phyloP scores from a whole-genome alignment of 2,888 invertebrate species.

The Glaucopsyche alexis region DNA sequence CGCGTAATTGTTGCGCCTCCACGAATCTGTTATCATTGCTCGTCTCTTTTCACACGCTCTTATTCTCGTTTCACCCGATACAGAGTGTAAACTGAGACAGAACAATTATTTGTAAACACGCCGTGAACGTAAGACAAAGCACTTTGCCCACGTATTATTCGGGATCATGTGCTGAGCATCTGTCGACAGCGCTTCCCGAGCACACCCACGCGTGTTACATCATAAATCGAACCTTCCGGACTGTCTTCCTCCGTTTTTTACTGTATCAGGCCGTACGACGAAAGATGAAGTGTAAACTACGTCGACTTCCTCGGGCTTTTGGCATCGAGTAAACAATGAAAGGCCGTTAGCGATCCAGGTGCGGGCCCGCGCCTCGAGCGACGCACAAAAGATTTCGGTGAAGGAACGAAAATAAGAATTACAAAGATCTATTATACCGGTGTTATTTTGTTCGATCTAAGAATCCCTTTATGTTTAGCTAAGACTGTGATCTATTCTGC shows the following conservation, averaged over 20 bases:
- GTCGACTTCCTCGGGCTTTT: constrained; percentile 68
- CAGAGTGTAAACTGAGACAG: constrained; percentile 49
- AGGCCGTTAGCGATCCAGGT: constrained; percentile 60
- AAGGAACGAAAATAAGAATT: constrained; percentile 63
- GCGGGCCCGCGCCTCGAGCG: constrained; percentile 62
- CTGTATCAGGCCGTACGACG: constrained; percentile 64
- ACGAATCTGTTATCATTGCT: constrained; percentile 63
- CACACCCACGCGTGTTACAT: constrained; percentile 59
- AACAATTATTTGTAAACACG: constrained; percentile 54
- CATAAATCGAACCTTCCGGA: constrained; percentile 77
- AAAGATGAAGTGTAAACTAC: constrained; percentile 75
- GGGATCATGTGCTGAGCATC: constrained; percentile 67
- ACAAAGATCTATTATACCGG: constrained; percentile 58
- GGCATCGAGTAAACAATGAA: constrained; percentile 66
- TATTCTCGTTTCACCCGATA: constrained; percentile 47
- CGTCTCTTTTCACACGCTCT: constrained; percentile 63
- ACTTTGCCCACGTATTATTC: constrained; percentile 60
- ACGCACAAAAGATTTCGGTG: constrained; percentile 73
- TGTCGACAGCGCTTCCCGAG: constrained; percentile 74
- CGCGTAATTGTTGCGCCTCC: constrained; percentile 53
- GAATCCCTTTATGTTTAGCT: constrained; percentile 59
- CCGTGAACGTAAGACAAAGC: constrained; percentile 52
- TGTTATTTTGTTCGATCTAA: constrained; percentile 65
- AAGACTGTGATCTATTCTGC: constrained; percentile 47
- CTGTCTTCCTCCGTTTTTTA: constrained; percentile 74